Evolutionary conservation across 2,797 vertebrate genomes (phyloP).

Genomic region (Thalassophryne amazonica): DNA sequence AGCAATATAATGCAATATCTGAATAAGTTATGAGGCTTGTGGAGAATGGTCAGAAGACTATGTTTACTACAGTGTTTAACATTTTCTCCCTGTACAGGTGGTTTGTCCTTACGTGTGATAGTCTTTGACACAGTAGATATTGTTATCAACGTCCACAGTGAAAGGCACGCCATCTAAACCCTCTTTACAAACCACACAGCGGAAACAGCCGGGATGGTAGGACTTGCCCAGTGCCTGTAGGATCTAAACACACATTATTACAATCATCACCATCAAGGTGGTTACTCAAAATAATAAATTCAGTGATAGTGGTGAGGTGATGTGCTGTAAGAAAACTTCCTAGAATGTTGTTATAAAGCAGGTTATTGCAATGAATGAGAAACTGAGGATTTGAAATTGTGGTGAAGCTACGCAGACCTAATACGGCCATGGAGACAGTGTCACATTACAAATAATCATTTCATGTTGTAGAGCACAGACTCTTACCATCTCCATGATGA

Average conservation of each 20-base stretch:
- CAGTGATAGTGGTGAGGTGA: not conserved
- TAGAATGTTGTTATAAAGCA: not conserved
- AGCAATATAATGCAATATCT: too few species aligned
- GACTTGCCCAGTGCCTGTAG: slow-evolving; percentile 97
- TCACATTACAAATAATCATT: too few species aligned
- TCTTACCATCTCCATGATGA: slow-evolving; percentile 99
- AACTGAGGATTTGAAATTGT: not conserved
- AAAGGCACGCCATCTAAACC: slow-evolving; percentile 97
- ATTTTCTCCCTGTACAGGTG: not conserved
- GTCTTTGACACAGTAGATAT: slow-evolving; percentile 98
- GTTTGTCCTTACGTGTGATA: slow-evolving; percentile 93
- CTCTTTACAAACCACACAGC: slow-evolving; percentile 95
- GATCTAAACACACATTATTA: slow-evolving; percentile 83
- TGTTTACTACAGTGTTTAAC: not conserved
- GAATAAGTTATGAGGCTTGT: too few species aligned
- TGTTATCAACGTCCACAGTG: slow-evolving; percentile 95
- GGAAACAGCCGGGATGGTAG: slow-evolving; percentile 97
- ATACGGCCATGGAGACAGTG: too few species aligned
- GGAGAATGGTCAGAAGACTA: too few species aligned
- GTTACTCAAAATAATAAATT: not conserved
- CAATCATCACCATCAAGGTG: not conserved
- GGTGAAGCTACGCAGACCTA: not conserved
- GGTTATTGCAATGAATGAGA: not conserved
- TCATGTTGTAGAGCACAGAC: too few species aligned
- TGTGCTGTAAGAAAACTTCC: not conserved